Conservation (phyloP, 2,888 invertebrate genomes). For the Mycalesis mineus region DNA sequence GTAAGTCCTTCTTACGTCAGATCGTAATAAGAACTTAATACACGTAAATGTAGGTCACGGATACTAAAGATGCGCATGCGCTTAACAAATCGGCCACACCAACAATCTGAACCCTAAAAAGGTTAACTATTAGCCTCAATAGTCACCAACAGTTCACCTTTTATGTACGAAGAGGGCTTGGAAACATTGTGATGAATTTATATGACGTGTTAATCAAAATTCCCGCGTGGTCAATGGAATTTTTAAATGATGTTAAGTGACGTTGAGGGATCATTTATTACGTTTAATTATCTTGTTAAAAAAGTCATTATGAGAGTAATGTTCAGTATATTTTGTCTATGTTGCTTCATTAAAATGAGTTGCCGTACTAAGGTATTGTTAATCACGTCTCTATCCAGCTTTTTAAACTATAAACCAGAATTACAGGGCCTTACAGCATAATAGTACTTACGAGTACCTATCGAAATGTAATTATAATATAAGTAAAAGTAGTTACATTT, state of each 20-base stretch:
- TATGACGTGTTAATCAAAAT: constrained; percentile 23
- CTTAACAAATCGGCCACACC: background rate
- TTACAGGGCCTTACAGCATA: too few relatives aligned
- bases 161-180: constrained; percentile 17
- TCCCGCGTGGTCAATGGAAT: constrained; percentile 1
- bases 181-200: constrained; percentile 12
- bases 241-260: background rate
- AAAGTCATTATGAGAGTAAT: background rate
- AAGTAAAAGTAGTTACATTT: too few relatives aligned
- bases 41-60: background rate
- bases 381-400: too few relatives aligned
- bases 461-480: too few relatives aligned
- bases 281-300: background rate
- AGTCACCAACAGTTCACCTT: constrained; percentile 11
- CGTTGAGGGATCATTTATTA: background rate
- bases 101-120: constrained; percentile 1
- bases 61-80: background rate
- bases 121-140: constrained; percentile 21
- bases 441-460: too few relatives aligned
- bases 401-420: too few relatives aligned
- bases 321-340: background rate
- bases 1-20: too few relatives aligned
- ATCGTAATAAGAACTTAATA: too few relatives aligned
- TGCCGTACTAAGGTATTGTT: too few relatives aligned
- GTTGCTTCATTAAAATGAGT: background rate